These are phyloP conservation scores for Ciona savignyi DNA, from an alignment of 23 tunicate genomes.

Conservation along the genomic window DNA sequence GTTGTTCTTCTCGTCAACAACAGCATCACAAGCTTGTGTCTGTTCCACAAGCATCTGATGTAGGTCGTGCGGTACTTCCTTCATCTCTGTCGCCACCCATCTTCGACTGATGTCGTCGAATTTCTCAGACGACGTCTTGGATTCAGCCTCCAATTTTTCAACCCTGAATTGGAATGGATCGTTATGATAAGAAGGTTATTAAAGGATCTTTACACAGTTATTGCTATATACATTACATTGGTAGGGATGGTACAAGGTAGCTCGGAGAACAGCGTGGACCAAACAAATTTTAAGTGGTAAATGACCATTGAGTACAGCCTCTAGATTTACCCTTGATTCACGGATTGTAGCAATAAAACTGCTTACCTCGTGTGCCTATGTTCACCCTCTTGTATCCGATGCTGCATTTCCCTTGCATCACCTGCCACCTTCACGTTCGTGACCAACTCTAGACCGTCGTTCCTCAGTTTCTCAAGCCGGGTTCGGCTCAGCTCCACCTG, in stretches of 20 bases:
- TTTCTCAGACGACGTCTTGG: conserved; percentile 82
- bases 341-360: no score
- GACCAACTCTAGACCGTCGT: conserved; percentile 88
- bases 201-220: no score
- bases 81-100: conserved; percentile 85
- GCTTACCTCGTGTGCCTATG: conserved; percentile 48
- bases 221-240: no score
- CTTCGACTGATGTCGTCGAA: conserved; percentile 86
- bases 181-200: no score
- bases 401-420: conserved; percentile 93
- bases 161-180: no score
- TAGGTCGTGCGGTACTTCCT: conserved; percentile 82
- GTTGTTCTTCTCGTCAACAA: conserved; percentile 85
- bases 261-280: no score
- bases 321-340: no score
- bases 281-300: no score
- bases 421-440: conserved; percentile 87
- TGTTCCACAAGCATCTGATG: conserved; percentile 91
- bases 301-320: no score
- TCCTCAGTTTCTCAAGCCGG: conserved; percentile 52
- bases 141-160: conserved; percentile 78
- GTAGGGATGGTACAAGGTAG: no score
- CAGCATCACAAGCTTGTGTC: conserved; percentile 71
- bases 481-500: conserved; percentile 79
- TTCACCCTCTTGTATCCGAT: conserved; percentile 60